Conservation (phyloP, 1,140 invertebrate genomes). For the Zaprionus inermis region DNA sequence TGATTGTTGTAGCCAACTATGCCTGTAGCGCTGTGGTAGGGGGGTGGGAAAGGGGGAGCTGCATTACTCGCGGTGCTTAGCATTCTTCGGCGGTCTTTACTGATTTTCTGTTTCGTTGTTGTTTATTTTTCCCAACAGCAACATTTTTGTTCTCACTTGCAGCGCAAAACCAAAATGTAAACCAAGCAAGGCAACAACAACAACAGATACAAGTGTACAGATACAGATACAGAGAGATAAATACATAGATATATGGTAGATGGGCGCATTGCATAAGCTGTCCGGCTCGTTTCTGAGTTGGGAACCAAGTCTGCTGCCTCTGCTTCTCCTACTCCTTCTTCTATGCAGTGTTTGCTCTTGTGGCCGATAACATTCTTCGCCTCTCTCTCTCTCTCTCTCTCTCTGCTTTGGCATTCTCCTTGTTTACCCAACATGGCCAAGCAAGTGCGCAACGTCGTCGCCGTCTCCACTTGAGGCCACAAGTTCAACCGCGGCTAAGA, state of each 20-base stretch:
- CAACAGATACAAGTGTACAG: slow-evolving; percentile 18
- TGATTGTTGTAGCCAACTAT: slow-evolving; percentile 69
- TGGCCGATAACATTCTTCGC: slow-evolving; percentile 56
- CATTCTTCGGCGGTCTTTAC: slow-evolving; percentile 22
- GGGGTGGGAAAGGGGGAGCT: slow-evolving; percentile 5
- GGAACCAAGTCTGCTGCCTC: slow-evolving; percentile 9
- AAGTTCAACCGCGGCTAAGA: slow-evolving; percentile 70
- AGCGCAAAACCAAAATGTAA: slow-evolving; percentile 78
- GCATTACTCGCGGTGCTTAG: slow-evolving; percentile 36
- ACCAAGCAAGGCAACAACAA: slow-evolving; percentile 52
- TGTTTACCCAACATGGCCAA: slow-evolving; percentile 66
- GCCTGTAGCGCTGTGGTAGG: not conserved
- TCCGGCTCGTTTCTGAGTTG: slow-evolving; percentile 15
- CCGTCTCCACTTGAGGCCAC: slow-evolving; percentile 63
- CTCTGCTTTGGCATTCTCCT: not conserved
- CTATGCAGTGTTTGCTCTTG: slow-evolving; percentile 34
- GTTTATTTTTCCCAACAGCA: slow-evolving; percentile 78
- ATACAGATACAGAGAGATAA: slow-evolving; percentile 51
- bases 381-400: slow-evolving; percentile 7
- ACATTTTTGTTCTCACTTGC: slow-evolving; percentile 78
- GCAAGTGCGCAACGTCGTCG: slow-evolving; percentile 53
- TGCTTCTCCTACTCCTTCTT: not conserved
- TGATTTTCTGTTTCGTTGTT: slow-evolving; percentile 50
- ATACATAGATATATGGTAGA: slow-evolving; percentile 44
- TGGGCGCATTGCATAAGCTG: slow-evolving; percentile 48